Evolutionary conservation across 2,113 vertebrate species (phyloP).

Genomic region (Podarcis raffonei): DNA sequence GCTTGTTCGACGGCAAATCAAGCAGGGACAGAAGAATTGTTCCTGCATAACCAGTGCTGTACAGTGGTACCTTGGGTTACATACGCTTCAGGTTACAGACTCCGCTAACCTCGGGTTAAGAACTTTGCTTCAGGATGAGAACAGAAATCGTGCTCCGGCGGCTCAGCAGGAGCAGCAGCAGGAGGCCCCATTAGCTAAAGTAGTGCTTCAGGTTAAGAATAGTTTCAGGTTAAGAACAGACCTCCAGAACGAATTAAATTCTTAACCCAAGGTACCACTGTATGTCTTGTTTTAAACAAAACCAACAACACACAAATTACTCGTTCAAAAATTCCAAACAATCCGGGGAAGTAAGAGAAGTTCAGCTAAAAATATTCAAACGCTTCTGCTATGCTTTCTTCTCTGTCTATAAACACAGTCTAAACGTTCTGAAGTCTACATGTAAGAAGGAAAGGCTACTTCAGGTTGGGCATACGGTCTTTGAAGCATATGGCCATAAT

Average conservation of each 20-base stretch:
- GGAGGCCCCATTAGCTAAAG: no score
- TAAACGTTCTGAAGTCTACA: not conserved
- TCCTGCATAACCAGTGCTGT: not conserved
- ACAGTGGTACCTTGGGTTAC: no score
- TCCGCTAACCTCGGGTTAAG: no score
- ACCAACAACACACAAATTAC: not conserved
- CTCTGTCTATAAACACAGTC: not conserved
- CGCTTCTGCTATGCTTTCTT: not conserved
- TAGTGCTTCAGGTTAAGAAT: no score
- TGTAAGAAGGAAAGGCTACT: not conserved
- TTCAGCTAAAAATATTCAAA: not conserved
- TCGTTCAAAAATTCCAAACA: not conserved
- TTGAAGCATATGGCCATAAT: not conserved
- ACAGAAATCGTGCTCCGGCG: no score
- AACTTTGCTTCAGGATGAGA: no score
- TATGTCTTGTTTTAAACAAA: not conserved
- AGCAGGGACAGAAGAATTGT: not conserved
- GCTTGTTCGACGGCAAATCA: not conserved
- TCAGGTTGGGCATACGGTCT: not conserved
- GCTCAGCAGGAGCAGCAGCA: no score
- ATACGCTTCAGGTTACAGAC: no score
- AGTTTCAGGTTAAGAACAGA: no score
- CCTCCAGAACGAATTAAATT: no score
- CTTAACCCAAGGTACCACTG: no score
- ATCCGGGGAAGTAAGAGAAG: not conserved